A percentile compares a stretch with the other conserved stretches of the same genome.
phyloP scores from a whole-genome alignment of 2,113 vertebrate genomes.

The Muscicapa adusta region DNA sequence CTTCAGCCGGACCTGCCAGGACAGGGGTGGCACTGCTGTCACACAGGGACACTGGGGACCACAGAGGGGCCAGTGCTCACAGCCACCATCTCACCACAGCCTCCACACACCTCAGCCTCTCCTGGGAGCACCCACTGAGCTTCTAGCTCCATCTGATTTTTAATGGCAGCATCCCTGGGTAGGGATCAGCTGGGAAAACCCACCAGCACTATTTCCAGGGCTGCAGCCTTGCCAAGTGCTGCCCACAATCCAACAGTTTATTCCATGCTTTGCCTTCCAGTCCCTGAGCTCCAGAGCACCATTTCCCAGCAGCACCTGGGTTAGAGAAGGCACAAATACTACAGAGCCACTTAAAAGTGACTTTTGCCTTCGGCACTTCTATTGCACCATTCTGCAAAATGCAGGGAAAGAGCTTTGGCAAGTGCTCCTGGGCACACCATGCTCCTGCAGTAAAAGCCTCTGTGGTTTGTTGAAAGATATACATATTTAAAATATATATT shows the following conservation, averaged over 20 bases:
- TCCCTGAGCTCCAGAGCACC: neutral
- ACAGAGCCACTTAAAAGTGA: neutral
- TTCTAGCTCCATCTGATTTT: neutral
- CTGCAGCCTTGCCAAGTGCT: neutral
- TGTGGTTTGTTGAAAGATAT: neutral
- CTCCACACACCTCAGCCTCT: neutral
- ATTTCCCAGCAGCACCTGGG: neutral
- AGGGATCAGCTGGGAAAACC: neutral
- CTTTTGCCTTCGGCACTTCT: neutral
- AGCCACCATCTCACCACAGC: neutral
- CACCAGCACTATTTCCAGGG: neutral
- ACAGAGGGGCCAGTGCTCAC: too few species aligned
- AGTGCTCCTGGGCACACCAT: neutral
- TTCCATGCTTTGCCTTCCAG: neutral
- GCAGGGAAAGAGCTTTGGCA: neutral
- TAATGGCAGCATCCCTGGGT: neutral
- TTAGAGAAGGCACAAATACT: neutral
- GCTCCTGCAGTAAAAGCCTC: neutral
- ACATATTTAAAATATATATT: neutral
- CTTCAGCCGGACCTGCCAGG: constrained; percentile 90
- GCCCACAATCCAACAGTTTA: neutral
- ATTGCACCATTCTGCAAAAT: neutral
- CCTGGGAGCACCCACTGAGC: neutral
- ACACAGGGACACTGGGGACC: rapidly evolving
- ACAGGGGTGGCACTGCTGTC: neutral